Evolutionary conservation across 2,113 vertebrate species (phyloP).

Genomic region (Macroglossus sobrinus): DNA sequence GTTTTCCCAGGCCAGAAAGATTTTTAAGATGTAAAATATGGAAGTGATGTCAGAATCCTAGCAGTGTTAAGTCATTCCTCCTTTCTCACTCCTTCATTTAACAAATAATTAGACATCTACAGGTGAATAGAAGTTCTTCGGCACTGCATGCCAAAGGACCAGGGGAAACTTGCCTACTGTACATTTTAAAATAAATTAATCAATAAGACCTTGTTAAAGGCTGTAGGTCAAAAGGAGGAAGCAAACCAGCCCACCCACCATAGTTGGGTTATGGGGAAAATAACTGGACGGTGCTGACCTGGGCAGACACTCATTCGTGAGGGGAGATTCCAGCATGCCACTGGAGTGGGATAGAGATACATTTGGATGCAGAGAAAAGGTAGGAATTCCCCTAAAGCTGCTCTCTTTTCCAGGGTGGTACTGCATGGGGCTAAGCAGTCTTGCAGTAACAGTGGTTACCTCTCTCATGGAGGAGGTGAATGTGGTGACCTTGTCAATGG

Average conservation of each 20-base stretch:
- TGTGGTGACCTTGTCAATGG: neutral
- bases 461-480: neutral
- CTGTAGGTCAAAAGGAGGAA: neutral
- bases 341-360: neutral
- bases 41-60: neutral
- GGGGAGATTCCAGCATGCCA: neutral
- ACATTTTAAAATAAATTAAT: neutral
- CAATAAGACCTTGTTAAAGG: neutral
- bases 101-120: neutral
- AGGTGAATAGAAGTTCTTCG: neutral
- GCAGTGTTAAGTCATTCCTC: neutral
- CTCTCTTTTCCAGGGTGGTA: neutral
- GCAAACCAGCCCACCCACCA: neutral
- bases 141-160: neutral
- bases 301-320: neutral
- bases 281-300: neutral
- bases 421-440: neutral
- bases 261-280: rapidly evolving
- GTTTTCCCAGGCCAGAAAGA: neutral
- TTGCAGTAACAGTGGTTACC: neutral
- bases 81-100: neutral
- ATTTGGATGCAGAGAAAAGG: neutral
- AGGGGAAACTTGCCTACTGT: neutral
- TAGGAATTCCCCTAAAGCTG: neutral
- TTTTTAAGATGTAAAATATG: neutral